Evolutionary conservation across 2,797 vertebrate genomes (phyloP).

Genomic region (Argya squamiceps): DNA sequence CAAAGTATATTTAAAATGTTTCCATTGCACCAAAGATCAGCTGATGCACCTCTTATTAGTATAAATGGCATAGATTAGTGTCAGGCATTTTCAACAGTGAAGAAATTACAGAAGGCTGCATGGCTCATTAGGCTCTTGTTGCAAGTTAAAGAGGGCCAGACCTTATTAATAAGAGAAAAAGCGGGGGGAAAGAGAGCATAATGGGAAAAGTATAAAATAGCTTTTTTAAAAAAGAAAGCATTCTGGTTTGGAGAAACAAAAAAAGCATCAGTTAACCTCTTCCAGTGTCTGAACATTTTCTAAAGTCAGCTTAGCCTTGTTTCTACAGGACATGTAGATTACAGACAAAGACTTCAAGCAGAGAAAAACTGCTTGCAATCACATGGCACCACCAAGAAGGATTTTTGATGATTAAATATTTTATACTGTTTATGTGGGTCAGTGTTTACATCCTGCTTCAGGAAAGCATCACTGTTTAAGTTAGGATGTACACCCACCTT

Average conservation of each 20-base stretch:
- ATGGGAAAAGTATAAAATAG: slow-evolving; percentile 28
- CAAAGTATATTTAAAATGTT: slow-evolving; percentile 72
- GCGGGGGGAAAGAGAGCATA: neutral
- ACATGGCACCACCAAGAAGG: neutral
- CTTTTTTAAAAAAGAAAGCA: neutral
- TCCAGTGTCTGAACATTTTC: neutral
- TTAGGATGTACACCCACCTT: neutral
- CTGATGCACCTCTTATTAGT: slow-evolving; percentile 80
- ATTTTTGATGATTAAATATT: neutral
- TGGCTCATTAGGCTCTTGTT: slow-evolving; percentile 80
- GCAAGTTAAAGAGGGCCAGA: slow-evolving; percentile 78
- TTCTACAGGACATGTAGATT: neutral
- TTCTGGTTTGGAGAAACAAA: slow-evolving; percentile 18
- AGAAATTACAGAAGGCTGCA: slow-evolving; percentile 81
- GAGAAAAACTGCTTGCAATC: neutral
- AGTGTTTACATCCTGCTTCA: neutral
- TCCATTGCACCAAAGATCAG: slow-evolving; percentile 76
- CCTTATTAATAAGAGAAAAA: slow-evolving; percentile 78
- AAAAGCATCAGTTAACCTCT: slow-evolving; percentile 32
- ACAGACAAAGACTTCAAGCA: neutral
- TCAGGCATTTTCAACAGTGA: slow-evolving; percentile 80
- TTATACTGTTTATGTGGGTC: neutral
- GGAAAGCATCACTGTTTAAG: neutral
- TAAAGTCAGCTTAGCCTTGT: neutral
- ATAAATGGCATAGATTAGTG: slow-evolving; percentile 83